These are phyloP conservation scores for Pseudochirops cupreus DNA, from an alignment of 2,797 vertebrate species.

Conservation along the genomic window DNA sequence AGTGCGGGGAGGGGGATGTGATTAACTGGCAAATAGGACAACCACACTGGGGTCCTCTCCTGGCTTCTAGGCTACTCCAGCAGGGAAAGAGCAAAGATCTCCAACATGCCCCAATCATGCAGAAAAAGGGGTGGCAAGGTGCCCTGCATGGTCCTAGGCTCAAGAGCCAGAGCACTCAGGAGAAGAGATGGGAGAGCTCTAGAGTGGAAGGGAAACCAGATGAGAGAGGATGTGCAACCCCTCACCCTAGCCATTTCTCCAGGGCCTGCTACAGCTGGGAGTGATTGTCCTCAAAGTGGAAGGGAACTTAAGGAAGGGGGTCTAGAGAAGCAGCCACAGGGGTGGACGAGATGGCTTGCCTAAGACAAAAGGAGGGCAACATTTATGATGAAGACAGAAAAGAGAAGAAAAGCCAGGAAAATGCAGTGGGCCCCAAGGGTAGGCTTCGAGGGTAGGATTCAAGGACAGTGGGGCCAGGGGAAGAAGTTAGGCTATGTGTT, in stretches of 20 bases:
- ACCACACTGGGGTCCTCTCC: not conserved
- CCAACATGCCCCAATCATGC: not conserved
- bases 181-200: not conserved
- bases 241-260: not conserved
- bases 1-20: not conserved
- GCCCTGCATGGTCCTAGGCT: not conserved
- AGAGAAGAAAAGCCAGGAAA: not conserved
- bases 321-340: not conserved
- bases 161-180: not conserved
- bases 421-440: not conserved
- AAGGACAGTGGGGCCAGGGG: not conserved
- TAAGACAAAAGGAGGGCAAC: conserved; percentile 3
- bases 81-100: not conserved
- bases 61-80: not conserved
- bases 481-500: not conserved
- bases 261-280: not conserved
- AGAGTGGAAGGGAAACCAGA: not conserved
- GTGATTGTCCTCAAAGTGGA: not conserved
- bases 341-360: not conserved
- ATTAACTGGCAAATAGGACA: conserved; percentile 42
- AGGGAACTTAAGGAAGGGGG: not conserved
- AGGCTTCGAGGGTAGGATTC: not conserved
- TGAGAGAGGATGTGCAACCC: not conserved
- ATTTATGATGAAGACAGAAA: not conserved
- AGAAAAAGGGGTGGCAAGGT: not conserved